Base-by-base conservation (phyloP, 1,140 invertebrate genomes). In the Camponotus vicinus region DNA sequence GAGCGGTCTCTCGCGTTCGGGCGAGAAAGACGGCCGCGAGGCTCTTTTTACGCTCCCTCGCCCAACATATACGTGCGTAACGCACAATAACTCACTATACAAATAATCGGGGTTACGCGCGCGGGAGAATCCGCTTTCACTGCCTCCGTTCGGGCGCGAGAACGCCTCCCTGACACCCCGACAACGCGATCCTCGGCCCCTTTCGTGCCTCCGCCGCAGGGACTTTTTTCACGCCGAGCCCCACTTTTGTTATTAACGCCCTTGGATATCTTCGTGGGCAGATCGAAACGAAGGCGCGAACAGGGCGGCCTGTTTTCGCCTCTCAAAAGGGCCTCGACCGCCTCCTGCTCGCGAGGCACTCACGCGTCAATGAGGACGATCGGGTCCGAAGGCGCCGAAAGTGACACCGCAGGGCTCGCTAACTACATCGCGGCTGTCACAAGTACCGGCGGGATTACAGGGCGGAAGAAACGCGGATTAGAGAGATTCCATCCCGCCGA, bases 171-270 rank as follows among this genome's bases (percentile, higher is more conserved):
- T 15, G 55, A 75, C 79, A 83, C 69, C 79, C 79, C 79, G 40
- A 42, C 79, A 67, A 79, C 21, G 75, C 73, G 73, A 85, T 78
- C 82, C 82, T 85, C 79, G 82, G 82, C 82, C 82, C 79, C 82
- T 85, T 79, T 85, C 49, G 78, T 79, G 55, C 21, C 71, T 63
- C 59, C 67, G 55, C 64, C 79, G 15, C 55, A 42, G 27, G 67
- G 70, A 85, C 59, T 85, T 85, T 82, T 85, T 85, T 79, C 75
- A 85, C 59, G 82, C 49, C 42, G 13, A 37, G 79, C 55, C 42
- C 69, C 69, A 83, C 79, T 83, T 83, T 83, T 83, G 45, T 83
- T 83, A 85, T 85, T 85, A 79, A 79, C 82, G 82, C 73, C 82
- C 77, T 70, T 67, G 82, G 75, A 75, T 8, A 32, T 59, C 61